phyloP scores from a whole-genome alignment of 2,113 vertebrate species.

The Chionis minor region DNA sequence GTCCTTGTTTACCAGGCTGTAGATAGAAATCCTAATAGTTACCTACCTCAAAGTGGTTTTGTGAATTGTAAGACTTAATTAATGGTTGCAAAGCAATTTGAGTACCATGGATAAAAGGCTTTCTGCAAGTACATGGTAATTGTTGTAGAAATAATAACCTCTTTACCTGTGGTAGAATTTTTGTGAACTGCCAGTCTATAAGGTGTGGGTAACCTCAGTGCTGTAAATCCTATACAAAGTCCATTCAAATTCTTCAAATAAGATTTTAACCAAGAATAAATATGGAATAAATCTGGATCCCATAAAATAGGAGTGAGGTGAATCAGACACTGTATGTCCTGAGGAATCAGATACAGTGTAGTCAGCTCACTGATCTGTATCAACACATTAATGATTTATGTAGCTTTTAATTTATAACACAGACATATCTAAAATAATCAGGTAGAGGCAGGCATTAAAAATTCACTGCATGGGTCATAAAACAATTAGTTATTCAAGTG shows the following conservation, averaged over 20 bases:
- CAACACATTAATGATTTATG: conserved; percentile 82
- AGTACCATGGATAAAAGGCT: neutral
- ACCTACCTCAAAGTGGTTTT: neutral
- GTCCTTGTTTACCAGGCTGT: neutral
- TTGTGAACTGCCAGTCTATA: neutral
- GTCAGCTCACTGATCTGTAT: conserved; percentile 78
- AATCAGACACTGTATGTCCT: conserved; percentile 61
- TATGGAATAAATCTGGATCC: conserved; percentile 15
- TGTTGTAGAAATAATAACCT: neutral
- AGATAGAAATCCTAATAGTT: neutral
- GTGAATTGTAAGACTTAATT: neutral
- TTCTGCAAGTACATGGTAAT: neutral
- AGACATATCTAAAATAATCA: conserved; percentile 84
- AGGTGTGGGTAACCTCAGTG: neutral
- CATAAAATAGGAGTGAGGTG: conserved; percentile 50
- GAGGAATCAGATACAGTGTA: conserved; percentile 70
- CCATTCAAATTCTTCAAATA: neutral
- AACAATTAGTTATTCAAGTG: conserved; percentile 81
- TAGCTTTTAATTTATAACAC: conserved; percentile 80
- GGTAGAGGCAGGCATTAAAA: conserved; percentile 78
- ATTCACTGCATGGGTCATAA: conserved; percentile 82
- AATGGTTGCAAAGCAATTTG: neutral
- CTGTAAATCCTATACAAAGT: neutral
- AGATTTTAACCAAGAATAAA: conserved; percentile 22
- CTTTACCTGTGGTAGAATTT: neutral